Evolutionary conservation across 2,888 invertebrate species (phyloP).

Genomic region (Noctua pronuba): DNA sequence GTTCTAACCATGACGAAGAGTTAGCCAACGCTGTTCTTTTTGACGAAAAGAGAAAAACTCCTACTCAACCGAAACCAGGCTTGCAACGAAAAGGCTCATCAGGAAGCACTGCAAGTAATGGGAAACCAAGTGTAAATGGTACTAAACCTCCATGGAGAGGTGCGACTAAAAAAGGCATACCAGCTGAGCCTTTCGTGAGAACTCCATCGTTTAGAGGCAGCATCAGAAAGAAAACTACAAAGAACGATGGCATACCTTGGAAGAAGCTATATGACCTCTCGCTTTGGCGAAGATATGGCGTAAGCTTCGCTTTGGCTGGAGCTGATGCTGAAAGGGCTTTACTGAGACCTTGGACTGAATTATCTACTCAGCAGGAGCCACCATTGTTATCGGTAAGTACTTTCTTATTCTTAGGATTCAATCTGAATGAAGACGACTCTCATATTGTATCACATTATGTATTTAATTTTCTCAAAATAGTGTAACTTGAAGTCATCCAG

Average conservation of each 20-base stretch:
- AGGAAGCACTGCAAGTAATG: conserved; percentile 77
- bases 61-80: conserved; percentile 74
- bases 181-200: conserved; percentile 82
- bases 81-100: conserved; percentile 81
- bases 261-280: conserved; percentile 90
- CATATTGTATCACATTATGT: too few relatives aligned
- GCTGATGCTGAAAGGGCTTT: conserved; percentile 85
- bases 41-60: conserved; percentile 83
- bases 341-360: conserved; percentile 84
- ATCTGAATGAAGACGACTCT: neutral
- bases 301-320: conserved; percentile 85
- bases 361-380: conserved; percentile 82
- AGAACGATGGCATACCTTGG: conserved; percentile 88
- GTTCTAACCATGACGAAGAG: conserved; percentile 83
- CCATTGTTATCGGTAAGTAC: conserved; percentile 81
- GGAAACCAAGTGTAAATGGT: conserved; percentile 77
- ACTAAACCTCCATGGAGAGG: conserved; percentile 88
- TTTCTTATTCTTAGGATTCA: neutral
- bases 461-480: neutral
- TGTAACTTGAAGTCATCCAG: neutral
- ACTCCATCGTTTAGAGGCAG: conserved; percentile 85
- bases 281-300: conserved; percentile 88
- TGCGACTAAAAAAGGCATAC: conserved; percentile 80
- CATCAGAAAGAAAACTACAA: conserved; percentile 83
- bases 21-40: conserved; percentile 80